Conservation (phyloP, 2,113 vertebrate species). For the Corydoras maculifer region DNA sequence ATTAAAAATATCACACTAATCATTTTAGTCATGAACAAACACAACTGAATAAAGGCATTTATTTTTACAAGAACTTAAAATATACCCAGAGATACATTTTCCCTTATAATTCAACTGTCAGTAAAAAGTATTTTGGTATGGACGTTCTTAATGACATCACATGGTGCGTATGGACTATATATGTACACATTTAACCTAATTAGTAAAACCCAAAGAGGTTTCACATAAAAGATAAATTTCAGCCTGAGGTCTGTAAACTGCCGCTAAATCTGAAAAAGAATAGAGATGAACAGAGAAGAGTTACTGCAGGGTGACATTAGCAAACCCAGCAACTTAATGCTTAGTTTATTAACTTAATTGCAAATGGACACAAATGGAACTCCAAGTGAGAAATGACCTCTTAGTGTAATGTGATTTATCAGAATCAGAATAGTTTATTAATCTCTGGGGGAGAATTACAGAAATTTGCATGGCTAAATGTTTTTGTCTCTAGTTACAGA, state of each 20-base stretch:
- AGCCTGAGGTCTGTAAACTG: constrained; percentile 35
- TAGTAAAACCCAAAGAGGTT: constrained; percentile 9
- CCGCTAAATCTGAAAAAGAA: constrained; percentile 13
- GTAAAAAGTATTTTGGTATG: constrained; percentile 4
- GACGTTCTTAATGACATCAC: constrained; percentile 37
- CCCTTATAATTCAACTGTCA: constrained; percentile 37
- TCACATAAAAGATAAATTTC: background rate
- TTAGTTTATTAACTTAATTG: constrained; percentile 12
- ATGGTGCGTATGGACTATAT: constrained; percentile 13
- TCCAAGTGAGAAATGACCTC: background rate
- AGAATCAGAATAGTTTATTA: too few relatives aligned
- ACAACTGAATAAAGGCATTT: too few relatives aligned
- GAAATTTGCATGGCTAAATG: too few relatives aligned
- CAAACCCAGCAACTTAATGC: background rate
- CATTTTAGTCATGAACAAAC: background rate
- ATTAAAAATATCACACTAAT: too few relatives aligned
- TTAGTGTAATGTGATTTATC: too few relatives aligned
- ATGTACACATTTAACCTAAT: constrained; percentile 28
- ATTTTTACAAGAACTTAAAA: constrained; percentile 24
- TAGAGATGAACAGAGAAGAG: background rate
- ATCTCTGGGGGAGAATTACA: too few relatives aligned
- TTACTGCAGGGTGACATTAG: background rate
- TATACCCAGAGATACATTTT: constrained; percentile 11
- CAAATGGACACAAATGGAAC: background rate
- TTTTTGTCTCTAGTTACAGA: too few relatives aligned